Evolutionary conservation across 2,113 vertebrate genomes (phyloP), one percentile per base, ranked within the genome.

Genomic region (Labrus mixtus): DNA sequence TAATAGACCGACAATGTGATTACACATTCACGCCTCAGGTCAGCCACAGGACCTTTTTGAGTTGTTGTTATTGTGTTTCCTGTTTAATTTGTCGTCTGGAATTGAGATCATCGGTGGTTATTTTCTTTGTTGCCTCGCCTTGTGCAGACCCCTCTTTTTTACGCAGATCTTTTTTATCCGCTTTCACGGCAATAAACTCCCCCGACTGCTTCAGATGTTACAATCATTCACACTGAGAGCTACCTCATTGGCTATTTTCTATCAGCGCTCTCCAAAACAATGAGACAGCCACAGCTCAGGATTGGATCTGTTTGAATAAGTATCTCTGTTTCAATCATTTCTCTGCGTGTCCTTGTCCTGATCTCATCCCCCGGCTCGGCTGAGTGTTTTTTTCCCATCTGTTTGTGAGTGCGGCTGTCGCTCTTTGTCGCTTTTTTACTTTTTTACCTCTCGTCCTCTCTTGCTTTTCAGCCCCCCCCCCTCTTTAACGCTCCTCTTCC

Each of bases 341-440:
- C 66, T 19, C 68, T 8, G 74, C 8, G 65, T 51, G 57, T 63
- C 64, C 54, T 83, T 46, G 74, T 70, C 61, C 68, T 74, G 79
- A 82, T 81, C 78, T 81, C 67, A 61, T 29, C 23, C n/a, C 2
- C n/a, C 2, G 50, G 33, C 67, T 64, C 46, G 16, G 58, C 33
- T 46, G 73, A 85, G 83, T 80, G 82, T 88, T 88, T 89, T 88
- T 89, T 81, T 53, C 57, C 83, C 81, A 85, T 89, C 82, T 85
- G 79, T 82, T 83, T 71, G 78, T 62, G 82, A 82, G 79, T 67
- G 65, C 56, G 13, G 66, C 66, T 46, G 59, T 76, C 76, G 45
- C 73, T 87, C 68, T 73, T 56, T 64, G 64, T 78, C 54, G 43
- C 73, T 45, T 78, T 25, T 68, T 53, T 81, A 72, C 82, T 81